These are phyloP conservation scores for Felis chaus DNA, from an alignment of 2,113 vertebrate species.

Conservation along the genomic window DNA sequence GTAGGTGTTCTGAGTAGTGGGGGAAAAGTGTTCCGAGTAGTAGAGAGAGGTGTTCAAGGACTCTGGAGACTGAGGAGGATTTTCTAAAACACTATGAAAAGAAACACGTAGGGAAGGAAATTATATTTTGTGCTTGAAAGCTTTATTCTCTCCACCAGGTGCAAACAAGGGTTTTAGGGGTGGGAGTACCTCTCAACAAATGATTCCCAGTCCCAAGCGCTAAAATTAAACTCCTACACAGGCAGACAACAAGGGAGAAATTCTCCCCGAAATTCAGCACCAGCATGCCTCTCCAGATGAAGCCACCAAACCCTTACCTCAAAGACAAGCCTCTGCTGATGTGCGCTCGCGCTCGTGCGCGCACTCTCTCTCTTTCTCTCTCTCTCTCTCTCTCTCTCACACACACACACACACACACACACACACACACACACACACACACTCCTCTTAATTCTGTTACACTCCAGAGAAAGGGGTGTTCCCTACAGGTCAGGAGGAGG, in stretches of 20 bases:
- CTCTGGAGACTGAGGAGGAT: not conserved
- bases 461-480: not conserved
- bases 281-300: not conserved
- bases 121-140: slow-evolving; percentile 46
- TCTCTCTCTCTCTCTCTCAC: too few relatives aligned
- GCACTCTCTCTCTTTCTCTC: rapidly evolving
- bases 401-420: too few relatives aligned
- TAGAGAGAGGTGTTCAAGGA: not conserved
- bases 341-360: rapidly evolving
- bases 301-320: rapidly evolving
- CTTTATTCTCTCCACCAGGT: slow-evolving; percentile 63
- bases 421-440: not conserved
- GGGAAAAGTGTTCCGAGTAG: not conserved
- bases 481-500: too few relatives aligned
- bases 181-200: slow-evolving; percentile 20
- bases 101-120: slow-evolving; percentile 18
- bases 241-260: not conserved
- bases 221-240: slow-evolving; percentile 21
- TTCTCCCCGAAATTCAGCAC: not conserved
- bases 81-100: slow-evolving; percentile 49
- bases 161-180: slow-evolving; percentile 50
- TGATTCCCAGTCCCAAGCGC: not conserved
- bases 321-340: not conserved
- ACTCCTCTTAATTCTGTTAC: not conserved
- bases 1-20: too few relatives aligned